A percentile compares a stretch with the other conserved stretches of the same genome.
These are phyloP conservation scores for Drosophila orena DNA, from an alignment of 1,140 invertebrate genomes.

Conservation along the genomic window DNA sequence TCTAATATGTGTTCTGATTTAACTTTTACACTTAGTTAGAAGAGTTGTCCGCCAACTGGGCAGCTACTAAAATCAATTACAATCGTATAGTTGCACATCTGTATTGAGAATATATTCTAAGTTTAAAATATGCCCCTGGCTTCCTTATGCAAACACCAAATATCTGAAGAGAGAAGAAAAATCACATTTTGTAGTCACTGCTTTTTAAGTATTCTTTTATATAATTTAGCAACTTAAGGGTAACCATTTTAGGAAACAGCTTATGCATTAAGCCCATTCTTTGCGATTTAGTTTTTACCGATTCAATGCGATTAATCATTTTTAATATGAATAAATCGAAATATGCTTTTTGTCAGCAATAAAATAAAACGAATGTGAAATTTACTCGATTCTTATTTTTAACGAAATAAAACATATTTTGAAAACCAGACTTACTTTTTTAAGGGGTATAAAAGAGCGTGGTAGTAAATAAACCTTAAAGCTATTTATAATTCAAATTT, in stretches of 20 bases:
- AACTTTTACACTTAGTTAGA: conserved; percentile 19
- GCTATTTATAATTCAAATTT: neutral
- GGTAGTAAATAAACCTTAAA: too few relatives aligned
- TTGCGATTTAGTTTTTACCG: conserved; percentile 48
- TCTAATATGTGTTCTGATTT: conserved; percentile 23
- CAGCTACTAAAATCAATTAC: conserved; percentile 17
- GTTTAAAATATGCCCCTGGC: conserved; percentile 46
- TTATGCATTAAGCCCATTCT: conserved; percentile 37
- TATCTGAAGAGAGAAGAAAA: conserved; percentile 53
- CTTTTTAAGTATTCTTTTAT: conserved; percentile 71
- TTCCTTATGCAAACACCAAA: conserved; percentile 75
- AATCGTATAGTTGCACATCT: conserved; percentile 20
- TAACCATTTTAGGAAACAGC: conserved; percentile 29
- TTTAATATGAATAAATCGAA: conserved; percentile 57
- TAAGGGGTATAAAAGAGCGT: too few relatives aligned
- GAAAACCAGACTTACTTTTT: too few relatives aligned
- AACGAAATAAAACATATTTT: neutral
- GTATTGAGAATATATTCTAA: conserved; percentile 19
- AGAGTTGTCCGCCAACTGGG: neutral
- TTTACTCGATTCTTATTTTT: neutral
- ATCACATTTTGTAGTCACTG: conserved; percentile 69
- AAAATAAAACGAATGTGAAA: conserved; percentile 14
- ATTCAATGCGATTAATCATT: conserved; percentile 61
- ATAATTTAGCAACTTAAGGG: conserved; percentile 41
- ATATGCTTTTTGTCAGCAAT: conserved; percentile 43